Evolutionary conservation across 1,140 invertebrate species (phyloP), one percentile per base, ranked within the genome.

Genomic region (Drosophila ironensis): DNA sequence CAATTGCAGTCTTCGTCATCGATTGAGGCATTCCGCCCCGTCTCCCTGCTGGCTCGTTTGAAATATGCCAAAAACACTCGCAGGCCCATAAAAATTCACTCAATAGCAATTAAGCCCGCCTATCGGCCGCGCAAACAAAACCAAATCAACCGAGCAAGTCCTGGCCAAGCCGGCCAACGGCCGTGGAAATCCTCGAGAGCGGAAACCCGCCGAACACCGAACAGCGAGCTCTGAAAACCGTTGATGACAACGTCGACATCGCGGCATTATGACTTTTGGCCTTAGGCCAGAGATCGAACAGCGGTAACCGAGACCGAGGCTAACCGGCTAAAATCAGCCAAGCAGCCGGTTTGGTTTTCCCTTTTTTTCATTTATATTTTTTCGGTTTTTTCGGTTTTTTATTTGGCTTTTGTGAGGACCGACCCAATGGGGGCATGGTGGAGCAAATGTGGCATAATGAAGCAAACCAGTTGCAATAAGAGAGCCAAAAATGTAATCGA

Each of bases 41-140:
- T 20, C 57, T 61, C 41, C 59, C 59, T 37, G 59, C 41, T 53
- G 35, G 50, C 56, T 47, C 59, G 54, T 61, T 63, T 63, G 56
- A 75, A 75, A 75, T 75, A 75, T 75, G 72, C 72, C 72, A 78
- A 56, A 77, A 77, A 69, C 68, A 77, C 51, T 45, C 71, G 20
- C 44, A 24, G 42, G 17, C 54, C 28, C 42, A 77, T 77, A 77
- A 78, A 77, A 78, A 72, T 78, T 78, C 74, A 77, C 74, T 77
- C 74, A 78, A 78, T 68, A 35, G 74, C 74, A 78, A 77, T 77
- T 77, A 77, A 72, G 74, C 76, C 47, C 33, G 61, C 25, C 73
- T 78, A 77, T 72, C 74, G 73, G 25, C 38, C 17, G 27, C 61
- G 19, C 50, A 25, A 42, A 54, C 37, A 24, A 24, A 44, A 53